Evolutionary conservation across 2,797 vertebrate genomes (phyloP).

Genomic region (Xenops minutus): DNA sequence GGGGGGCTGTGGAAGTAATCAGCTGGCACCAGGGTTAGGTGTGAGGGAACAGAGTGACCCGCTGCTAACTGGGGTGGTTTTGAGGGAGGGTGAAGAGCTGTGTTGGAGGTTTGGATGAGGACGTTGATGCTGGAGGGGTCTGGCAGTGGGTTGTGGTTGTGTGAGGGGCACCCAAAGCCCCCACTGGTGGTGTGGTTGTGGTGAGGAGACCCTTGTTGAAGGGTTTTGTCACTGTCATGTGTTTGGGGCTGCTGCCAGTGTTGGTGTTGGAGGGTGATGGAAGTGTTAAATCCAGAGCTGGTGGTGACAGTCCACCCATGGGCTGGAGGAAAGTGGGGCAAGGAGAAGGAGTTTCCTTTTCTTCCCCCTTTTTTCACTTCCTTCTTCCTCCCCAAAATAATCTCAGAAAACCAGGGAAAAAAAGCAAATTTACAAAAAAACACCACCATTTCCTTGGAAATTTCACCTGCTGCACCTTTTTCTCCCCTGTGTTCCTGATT

Average conservation of each 20-base stretch:
- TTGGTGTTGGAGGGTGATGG: neutral
- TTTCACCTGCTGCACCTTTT: neutral
- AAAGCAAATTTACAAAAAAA: neutral
- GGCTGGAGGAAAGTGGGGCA: accelerated
- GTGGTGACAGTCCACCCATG: accelerated
- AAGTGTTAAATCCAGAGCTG: neutral
- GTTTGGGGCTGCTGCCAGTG: neutral
- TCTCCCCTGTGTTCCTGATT: neutral
- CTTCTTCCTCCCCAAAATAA: neutral
- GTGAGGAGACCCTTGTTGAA: neutral
- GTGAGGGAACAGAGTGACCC: neutral
- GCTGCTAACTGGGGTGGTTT: accelerated
- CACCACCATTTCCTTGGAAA: neutral
- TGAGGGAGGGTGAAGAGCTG: neutral
- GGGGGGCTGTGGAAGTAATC: neutral
- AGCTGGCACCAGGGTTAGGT: accelerated
- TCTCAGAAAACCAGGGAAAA: neutral
- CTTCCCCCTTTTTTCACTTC: neutral
- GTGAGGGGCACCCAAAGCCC: neutral
- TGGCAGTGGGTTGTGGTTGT: neutral
- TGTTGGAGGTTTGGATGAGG: neutral
- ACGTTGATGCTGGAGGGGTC: neutral
- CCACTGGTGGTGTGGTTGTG: neutral
- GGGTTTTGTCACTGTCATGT: accelerated
- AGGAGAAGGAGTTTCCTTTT: neutral